Evolutionary conservation across 2,888 invertebrate genomes (phyloP), one percentile per base, ranked within the genome.

Genomic region (Eulithis prunata): DNA sequence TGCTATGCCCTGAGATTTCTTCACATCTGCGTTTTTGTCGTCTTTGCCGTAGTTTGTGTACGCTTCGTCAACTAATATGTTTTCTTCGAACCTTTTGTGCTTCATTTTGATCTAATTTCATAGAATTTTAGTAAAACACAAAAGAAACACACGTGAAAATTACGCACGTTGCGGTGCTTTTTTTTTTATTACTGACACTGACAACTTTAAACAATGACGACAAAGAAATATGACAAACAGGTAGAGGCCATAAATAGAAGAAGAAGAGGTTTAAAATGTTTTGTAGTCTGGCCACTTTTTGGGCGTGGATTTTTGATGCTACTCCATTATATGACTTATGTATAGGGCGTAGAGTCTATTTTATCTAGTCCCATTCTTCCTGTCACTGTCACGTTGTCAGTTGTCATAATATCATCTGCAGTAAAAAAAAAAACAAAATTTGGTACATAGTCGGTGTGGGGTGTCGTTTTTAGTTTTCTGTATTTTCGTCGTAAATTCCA

Each of bases 31-130:
- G 82, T 92, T 91, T 87, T 87, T 88, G 66, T 93, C 93, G 4
- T 77, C 78, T 73, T 79, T 84, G 1, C 88, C 87, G 66, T 89
- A 90, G 75, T 92, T 91, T 71, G 91, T 91, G 71, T 93, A 93
- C 0, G 93, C 91, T 68, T 91, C 92, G 57, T 93, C 93, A 4
- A 91, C 84, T 64, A 92, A 81, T 69, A 93, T 93, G 58, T 93
- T 93, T 73, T 93, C 93, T 71, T 93, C 92, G 66, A 93, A 93
- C 63, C 93, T 85, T 73, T 91, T 93, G 71, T 93, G 93, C 77
- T 93, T 93, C 93, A 93, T 92, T 78, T 80, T 87, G 21, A 13
- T 59, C 63, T 64, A 72, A 64, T 76, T 62, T 45, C 63, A 66
- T 60, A 53, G 13, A 62, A 66, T 60, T 56, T 47, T 6, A 14